Evolutionary conservation across 2,888 invertebrate species (phyloP).

Genomic region (Crematogaster levior): DNA sequence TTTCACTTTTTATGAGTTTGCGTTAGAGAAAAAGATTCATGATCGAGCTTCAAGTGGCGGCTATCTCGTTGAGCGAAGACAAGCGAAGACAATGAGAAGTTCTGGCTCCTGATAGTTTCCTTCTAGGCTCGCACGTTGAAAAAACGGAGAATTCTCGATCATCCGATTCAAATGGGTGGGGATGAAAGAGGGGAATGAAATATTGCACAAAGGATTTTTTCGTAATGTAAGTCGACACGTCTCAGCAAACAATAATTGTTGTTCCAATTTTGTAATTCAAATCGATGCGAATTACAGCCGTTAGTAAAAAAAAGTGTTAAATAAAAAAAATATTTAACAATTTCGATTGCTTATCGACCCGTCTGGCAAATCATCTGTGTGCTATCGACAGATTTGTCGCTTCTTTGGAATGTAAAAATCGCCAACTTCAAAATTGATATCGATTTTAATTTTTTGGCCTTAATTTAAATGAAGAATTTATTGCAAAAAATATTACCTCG

Average conservation of each 20-base stretch:
- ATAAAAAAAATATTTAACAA: too few species aligned
- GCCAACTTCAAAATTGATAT: too few species aligned
- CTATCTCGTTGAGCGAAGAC: background rate
- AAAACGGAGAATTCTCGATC: background rate
- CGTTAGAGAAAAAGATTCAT: too few species aligned
- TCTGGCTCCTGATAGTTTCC: background rate
- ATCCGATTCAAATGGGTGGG: background rate
- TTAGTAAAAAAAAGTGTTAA: background rate
- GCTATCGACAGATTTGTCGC: too few species aligned
- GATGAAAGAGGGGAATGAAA: background rate
- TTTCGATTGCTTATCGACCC: too few species aligned
- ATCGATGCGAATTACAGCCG: background rate
- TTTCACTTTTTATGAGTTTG: too few species aligned
- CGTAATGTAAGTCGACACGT: background rate
- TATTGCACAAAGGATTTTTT: background rate
- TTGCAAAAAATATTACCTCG: too few species aligned
- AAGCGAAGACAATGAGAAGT: background rate
- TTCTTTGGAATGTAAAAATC: too few species aligned
- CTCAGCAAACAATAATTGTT: background rate
- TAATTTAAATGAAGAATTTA: too few species aligned
- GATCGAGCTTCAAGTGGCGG: background rate
- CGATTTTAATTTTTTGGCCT: too few species aligned
- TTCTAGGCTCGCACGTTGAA: background rate
- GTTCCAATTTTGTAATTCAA: background rate
- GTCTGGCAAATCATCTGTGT: too few species aligned